These are phyloP conservation scores for Harpagus bidentatus DNA, from an alignment of 2,113 vertebrate species.

Conservation along the genomic window DNA sequence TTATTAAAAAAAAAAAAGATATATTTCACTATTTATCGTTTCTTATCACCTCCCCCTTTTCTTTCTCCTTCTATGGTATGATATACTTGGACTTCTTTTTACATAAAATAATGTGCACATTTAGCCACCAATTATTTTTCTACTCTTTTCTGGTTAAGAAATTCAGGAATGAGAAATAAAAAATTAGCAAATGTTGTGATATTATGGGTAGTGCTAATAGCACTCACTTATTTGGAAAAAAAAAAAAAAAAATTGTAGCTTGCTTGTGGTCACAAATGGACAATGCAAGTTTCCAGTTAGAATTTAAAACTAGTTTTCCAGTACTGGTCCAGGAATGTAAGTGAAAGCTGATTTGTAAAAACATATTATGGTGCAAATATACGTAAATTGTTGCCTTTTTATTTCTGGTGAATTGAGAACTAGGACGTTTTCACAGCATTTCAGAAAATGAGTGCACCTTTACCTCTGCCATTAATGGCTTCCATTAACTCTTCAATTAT, in stretches of 20 bases:
- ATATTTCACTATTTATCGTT: background rate
- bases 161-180: background rate
- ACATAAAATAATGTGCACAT: background rate
- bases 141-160: background rate
- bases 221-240: background rate
- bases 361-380: background rate
- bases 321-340: background rate
- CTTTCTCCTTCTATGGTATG: background rate
- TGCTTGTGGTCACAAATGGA: background rate
- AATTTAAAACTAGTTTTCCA: slow-evolving; percentile 1
- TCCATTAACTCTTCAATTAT: slow-evolving; percentile 1
- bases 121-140: background rate
- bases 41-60: background rate
- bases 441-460: background rate
- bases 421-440: background rate
- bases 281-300: background rate
- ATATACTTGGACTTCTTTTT: background rate
- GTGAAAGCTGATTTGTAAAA: background rate
- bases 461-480: background rate
- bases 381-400: background rate
- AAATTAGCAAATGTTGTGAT: background rate
- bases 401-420: background rate
- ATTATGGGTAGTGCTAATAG: background rate
- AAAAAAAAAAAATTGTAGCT: background rate
- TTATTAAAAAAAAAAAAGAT: background rate